Base-by-base conservation (phyloP, 2,888 invertebrate species). In the Drosophila incognita region DNA sequence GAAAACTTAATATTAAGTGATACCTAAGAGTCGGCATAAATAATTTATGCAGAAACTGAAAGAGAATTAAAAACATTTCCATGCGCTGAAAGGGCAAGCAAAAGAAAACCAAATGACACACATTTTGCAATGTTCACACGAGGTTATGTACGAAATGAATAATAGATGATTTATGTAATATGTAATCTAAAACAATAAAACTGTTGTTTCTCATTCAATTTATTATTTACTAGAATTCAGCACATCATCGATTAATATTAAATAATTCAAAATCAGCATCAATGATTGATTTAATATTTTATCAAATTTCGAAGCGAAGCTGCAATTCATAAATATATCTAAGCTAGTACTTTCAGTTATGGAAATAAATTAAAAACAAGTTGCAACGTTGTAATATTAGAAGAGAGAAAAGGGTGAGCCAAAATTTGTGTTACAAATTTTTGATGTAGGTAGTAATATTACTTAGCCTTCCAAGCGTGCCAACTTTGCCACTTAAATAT, bases 351-450 rank as follows among this genome's bases (percentile, higher is more conserved):
- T 58, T 49, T 29, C 8, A 42, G 18, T 38, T 33, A 40, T 24
- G 42, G 11, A 6, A 13, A 40, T 54, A 5, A 59, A 62, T 66
- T 59, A 35, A 24, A 52, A 48, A 31, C 31, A 53, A 53, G 2
- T 11, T 5, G 11, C 0, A 1, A 1, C n/a, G 11, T n/a, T 6
- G 2, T 11, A 42, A 42, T 42, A 42, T 21, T 6, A 42, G 11
- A 11, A 21, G 4, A 11, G 11, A 6, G 11, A 11, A n/a, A 4
- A n/a, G n/a, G 10, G n/a, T n/a, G n/a, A 5, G 11, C 5, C 5
- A 3, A 3, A 13, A 6, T 42, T 42, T 6, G n/a, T 6, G 2
- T 21, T 21, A n/a, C 1, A 5, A 42, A 1, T 6, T 42, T 11
- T 42, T 11, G 0, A 42, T 11, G 5, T 5, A 21, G 42, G 2